Evolutionary conservation across 2,113 vertebrate genomes (phyloP).

Genomic region (Pluvialis apricaria): DNA sequence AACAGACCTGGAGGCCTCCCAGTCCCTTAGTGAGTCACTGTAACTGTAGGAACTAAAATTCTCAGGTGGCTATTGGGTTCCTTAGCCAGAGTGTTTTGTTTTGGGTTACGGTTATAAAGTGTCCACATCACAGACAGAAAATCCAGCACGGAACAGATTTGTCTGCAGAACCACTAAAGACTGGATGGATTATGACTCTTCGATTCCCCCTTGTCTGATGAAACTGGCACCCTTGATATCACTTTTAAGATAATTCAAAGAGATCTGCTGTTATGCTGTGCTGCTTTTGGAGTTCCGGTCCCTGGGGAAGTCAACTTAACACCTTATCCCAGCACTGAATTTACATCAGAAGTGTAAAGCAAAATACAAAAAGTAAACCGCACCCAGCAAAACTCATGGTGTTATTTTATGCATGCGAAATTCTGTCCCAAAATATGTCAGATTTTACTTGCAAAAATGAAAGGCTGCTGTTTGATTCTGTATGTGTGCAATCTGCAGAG

Average conservation of each 20-base stretch:
- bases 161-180: neutral
- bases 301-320: neutral
- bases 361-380: slow-evolving; percentile 46
- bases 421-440: slow-evolving; percentile 71
- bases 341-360: slow-evolving; percentile 39
- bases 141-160: neutral
- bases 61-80: neutral
- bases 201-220: neutral
- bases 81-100: neutral
- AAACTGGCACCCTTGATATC: neutral
- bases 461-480: slow-evolving; percentile 70
- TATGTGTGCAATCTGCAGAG: slow-evolving; percentile 64
- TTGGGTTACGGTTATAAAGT: neutral
- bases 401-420: slow-evolving; percentile 69
- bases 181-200: neutral
- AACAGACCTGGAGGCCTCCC: neutral
- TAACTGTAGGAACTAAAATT: neutral
- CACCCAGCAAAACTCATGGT: slow-evolving; percentile 54
- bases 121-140: neutral
- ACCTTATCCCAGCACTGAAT: slow-evolving; percentile 14
- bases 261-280: neutral
- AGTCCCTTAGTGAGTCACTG: neutral
- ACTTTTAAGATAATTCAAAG: neutral
- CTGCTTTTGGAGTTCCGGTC: slow-evolving; percentile 13
- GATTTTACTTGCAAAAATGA: slow-evolving; percentile 78